phyloP scores from a whole-genome alignment of 2,113 vertebrate genomes.

The Oryzias curvinotus region DNA sequence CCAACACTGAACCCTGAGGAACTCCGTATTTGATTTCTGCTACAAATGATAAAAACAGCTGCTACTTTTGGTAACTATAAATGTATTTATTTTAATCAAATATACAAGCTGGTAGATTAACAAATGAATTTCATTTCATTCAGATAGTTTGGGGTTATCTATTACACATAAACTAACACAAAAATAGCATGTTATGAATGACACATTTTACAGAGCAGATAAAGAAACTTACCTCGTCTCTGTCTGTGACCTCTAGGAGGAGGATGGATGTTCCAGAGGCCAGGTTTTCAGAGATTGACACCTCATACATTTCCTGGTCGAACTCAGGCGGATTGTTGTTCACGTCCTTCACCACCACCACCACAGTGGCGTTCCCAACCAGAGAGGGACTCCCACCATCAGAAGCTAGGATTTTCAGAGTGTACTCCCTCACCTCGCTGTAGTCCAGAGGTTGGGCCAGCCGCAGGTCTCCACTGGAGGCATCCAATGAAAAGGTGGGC shows the following conservation, averaged over 20 bases:
- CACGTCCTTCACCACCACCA: constrained; percentile 69
- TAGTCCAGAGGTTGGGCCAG: constrained; percentile 73
- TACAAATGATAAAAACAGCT: too few species aligned
- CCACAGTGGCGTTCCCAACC: constrained; percentile 41
- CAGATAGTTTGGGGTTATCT: too few species aligned
- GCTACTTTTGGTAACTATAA: too few species aligned
- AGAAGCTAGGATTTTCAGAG: constrained; percentile 68
- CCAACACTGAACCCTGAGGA: too few species aligned
- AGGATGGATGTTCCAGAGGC: constrained; percentile 66
- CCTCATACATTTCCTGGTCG: constrained; percentile 59
- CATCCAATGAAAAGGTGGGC: constrained; percentile 54
- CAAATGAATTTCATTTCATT: too few species aligned
- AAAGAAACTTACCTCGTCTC: constrained; percentile 71
- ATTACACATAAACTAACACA: too few species aligned
- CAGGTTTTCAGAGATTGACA: constrained; percentile 75
- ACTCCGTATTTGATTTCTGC: too few species aligned
- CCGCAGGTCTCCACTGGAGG: constrained; percentile 56
- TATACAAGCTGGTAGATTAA: too few species aligned
- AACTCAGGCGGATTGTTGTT: constrained; percentile 81
- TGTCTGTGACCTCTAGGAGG: constrained; percentile 73
- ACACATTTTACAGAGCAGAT: background rate
- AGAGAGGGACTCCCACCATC: constrained; percentile 72
- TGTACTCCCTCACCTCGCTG: constrained; percentile 58
- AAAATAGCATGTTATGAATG: too few species aligned
- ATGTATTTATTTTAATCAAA: too few species aligned